A percentile compares a stretch with the other conserved stretches of the same genome.
Conservation (phyloP, 2,888 invertebrate species). For the Leptopterna dolabrata region DNA sequence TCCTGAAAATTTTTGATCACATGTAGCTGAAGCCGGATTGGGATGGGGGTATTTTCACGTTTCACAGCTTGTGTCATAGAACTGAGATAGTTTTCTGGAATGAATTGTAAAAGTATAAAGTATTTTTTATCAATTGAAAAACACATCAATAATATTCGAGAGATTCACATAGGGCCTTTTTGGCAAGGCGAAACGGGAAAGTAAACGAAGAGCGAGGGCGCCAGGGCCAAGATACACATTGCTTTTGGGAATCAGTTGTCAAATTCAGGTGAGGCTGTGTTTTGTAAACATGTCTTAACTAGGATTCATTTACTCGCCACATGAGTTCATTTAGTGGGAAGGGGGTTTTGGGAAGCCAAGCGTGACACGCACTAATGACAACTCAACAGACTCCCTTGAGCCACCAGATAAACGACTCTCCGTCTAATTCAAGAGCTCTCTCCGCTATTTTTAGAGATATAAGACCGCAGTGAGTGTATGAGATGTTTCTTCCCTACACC, state of each 20-base stretch:
- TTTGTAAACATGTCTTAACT: constrained; percentile 30
- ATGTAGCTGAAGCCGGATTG: too few relatives aligned
- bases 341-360: constrained; percentile 4
- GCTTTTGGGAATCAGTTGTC: constrained; percentile 1
- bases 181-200: background rate
- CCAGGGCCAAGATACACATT: constrained; percentile 27
- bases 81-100: too few relatives aligned
- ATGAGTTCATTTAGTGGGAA: background rate
- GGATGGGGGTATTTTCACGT: too few relatives aligned
- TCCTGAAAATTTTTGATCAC: too few relatives aligned
- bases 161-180: background rate
- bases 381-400: constrained; percentile 29
- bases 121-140: too few relatives aligned
- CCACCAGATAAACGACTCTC: constrained; percentile 14
- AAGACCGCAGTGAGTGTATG: constrained; percentile 8
- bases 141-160: too few relatives aligned
- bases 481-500: background rate
- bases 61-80: too few relatives aligned
- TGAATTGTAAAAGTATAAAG: too few relatives aligned
- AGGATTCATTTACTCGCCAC: constrained; percentile 34
- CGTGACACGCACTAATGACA: constrained; percentile 25
- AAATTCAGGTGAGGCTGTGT: constrained; percentile 28
- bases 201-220: background rate
- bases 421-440: constrained; percentile 34
- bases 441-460: constrained; percentile 27